Base-by-base conservation (phyloP, 2,113 vertebrate genomes). In the Zapus hudsonius region DNA sequence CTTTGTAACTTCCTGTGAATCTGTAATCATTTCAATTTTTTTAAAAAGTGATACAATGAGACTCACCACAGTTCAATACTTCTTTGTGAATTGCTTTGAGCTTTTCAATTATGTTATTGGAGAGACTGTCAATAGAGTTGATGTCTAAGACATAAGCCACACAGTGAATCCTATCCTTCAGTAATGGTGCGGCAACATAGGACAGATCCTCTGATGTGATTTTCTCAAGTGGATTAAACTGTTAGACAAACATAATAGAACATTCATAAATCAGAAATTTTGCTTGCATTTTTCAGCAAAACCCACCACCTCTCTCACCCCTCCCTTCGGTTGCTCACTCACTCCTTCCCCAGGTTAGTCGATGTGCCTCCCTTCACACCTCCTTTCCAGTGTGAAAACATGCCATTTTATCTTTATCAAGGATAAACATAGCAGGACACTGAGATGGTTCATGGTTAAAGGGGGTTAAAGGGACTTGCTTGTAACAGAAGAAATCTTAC, bases 81-180 rank as follows among this genome's bases (percentile, higher is more conserved):
- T 94, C 82, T 81, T 80, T 83, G 17, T 81, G 66, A 84, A 93
- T 13, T 81, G 59, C n/a, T 79, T 87, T 94, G 36, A 98, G 82
- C 92, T 98, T 98, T 33, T 80, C 93, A 84, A 97, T 63, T 93
- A 98, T 97, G 84, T 97, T 96, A 40, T 91, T 38, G 0, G 95
- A 95, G 85, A 98, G 97, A 44, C 96, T 79, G 27, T 97, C 55
- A 0, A 96, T 82, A 95, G 98, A 98, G 94, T 90, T 94, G 95
- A 96, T 93, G 91, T 97, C 96, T 86, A 92, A 55, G 89, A 93
- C 95, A 95, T 95, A 98, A 59, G 84, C 95, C 96, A 98, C 97
- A 94, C 97, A 97, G 87, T 52, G 38, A 95, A 97, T 91, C 72
- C 78, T 89, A 69, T 91, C 95, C 87, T 93, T 92, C 69, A 96